Base-by-base conservation (phyloP, 2,797 vertebrate species). In the Gymnodraco acuticeps region DNA sequence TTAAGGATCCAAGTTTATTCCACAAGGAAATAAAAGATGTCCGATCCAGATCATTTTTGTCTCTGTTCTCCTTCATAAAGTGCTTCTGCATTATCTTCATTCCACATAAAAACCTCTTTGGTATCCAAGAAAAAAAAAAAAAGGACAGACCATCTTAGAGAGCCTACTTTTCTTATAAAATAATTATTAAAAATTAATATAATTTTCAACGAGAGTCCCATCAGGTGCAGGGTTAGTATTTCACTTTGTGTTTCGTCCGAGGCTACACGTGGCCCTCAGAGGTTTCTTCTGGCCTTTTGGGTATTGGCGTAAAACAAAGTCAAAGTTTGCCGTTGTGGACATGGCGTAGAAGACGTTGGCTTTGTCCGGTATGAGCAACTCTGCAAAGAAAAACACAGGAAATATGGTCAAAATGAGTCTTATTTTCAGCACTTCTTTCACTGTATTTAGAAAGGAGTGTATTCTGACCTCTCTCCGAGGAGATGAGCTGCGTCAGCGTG, bases 311-410 rank as follows among this genome's bases (percentile, higher is more conserved):
- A 97, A 84, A 50, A 96, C 67, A 67, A 97, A 97, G 91, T 97
- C 95, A 62, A 95, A 95, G 48, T 95, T 94, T 2, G 92, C 89
- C 0, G 92, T 80, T 0, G 96, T 96, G 66, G 90, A 96, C 96
- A 97, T 97, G 0, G 96, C 96, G 0, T 97, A 97, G 89, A 96
- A 97, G 76, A 96, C 96, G 0, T 97, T 97, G 38, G 96, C 95
- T 1, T 95, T 95, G 80, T 96, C 95, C 0, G 96, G 96, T 75
- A 97, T 96, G 65, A 94, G 92, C 78, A 97, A 79, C 85, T 96
- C 96, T 97, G 92, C 33, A 47, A 77, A 59, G 1, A 67, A 13
- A 69, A 23, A 46, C 4, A 50, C 2, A 64, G 1, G 6, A 69
- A 0, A 0, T 10, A 23, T 0, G 0, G 20, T 80, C 14, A 55